Conservation (phyloP, 2,888 invertebrate species). For the Caenorhabditis sp. region DNA sequence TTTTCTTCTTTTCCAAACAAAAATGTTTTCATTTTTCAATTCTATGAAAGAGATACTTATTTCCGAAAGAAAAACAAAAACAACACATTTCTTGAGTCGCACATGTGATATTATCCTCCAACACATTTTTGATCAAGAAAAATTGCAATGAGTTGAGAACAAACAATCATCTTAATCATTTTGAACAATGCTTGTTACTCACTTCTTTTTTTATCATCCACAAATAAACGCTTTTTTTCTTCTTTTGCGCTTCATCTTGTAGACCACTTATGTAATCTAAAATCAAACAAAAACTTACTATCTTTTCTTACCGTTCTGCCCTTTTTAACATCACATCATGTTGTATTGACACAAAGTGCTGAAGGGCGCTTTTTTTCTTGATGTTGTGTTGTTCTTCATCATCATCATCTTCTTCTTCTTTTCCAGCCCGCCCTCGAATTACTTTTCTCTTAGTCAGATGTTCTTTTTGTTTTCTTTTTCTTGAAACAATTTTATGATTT, state of each 20-base stretch:
- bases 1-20: not conserved
- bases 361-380: not conserved
- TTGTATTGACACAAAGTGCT: not conserved
- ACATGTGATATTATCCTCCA: not conserved
- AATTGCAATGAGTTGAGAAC: not conserved
- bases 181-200: not conserved
- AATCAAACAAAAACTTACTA: slow-evolving; percentile 37
- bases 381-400: slow-evolving; percentile 20
- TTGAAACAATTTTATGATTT: too few relatives aligned
- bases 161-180: not conserved
- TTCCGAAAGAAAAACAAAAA: too few relatives aligned
- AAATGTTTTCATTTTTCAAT: too few relatives aligned
- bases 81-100: not conserved
- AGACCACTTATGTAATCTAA: slow-evolving; percentile 44
- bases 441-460: too few relatives aligned
- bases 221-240: not conserved
- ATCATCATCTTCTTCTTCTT: too few relatives aligned
- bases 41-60: too few relatives aligned
- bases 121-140: not conserved
- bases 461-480: too few relatives aligned
- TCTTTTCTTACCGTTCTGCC: slow-evolving; percentile 5
- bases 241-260: slow-evolving; percentile 26
- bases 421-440: not conserved
- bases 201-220: not conserved
- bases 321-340: not conserved